Base-by-base conservation (phyloP, 2,113 vertebrate species). In the Tursiops truncatus region DNA sequence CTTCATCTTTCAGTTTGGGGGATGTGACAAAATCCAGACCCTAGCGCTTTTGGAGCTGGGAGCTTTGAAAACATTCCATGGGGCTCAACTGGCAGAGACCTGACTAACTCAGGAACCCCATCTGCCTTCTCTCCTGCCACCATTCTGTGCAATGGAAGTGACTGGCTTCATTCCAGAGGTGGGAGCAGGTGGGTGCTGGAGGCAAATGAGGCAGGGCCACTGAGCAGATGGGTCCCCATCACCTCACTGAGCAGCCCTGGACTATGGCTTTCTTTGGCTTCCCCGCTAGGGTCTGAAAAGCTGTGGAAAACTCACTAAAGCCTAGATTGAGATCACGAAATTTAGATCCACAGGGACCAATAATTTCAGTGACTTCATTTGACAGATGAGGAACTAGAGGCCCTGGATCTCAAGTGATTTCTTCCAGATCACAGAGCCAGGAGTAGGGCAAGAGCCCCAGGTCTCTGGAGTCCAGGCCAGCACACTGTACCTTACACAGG, bases 21-120 rank as follows among this genome's bases (percentile, higher is more conserved):
- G 77, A 95, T 36, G 41, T 74, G 80, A 92, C 58, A 89, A 77
- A 74, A 36, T 58, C 38, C 94, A 96, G 85, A 31, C 12, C 18
- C 2, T 0, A 17, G 3, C 31, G 74, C 31, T 82, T 67, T 23
- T 1, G 4, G 86, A 82, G 20, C 47, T 26, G 58, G 70, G 91
- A 74, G 65, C 33, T 92, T 44, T 80, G 80, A 67, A 84, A 94
- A 90, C 62, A 95, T 47, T 58, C 47, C 2, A 0, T 26, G 36
- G 23, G 84, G 41, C 74, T 41, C n/a, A 15, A 33, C 4, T 17
- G 23, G 70, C 56, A 58, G 62, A 80, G 79, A 14, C 28, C 21
- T 1, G 2, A 23, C 47, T 36, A 8, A 50, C 56, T 47, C 14
- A 1, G 76, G 70, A 36, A 14, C 63, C 60, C 17, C 28, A 58